Base-by-base conservation (phyloP, 1,140 invertebrate genomes). In the Brachystomella parvula region DNA sequence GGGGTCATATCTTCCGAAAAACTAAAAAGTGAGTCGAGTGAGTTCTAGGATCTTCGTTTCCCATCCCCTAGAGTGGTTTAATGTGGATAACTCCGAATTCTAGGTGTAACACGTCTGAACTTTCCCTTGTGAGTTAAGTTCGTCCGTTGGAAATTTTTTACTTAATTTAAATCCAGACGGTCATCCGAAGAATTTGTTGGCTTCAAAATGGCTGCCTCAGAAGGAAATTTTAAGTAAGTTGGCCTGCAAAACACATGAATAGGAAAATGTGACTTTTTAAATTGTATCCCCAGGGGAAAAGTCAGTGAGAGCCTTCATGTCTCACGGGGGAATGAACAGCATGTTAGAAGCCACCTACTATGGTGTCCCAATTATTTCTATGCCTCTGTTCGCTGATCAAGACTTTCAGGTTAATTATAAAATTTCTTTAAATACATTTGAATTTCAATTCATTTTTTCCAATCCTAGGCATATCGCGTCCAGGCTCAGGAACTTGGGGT, bases 271-370 rank as follows among this genome's bases (percentile, higher is more conserved):
- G 31, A 32, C 49, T 62, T 32, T n/a, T 17, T 39, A 2, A 61
- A 28, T 53, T 17, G 28, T 61, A 47, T n/a, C n/a, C n/a, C n/a
- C 30, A 71, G 70, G 30, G n/a, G 78, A 81, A 66, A 65, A 70
- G 6, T 72, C 75, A 57, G 28, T 73, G 12, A 57, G 71, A 65
- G 65, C 76, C 9, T 80, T 80, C 61, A 73, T 80, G 15, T 75
- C 76, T 26, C 79, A 80, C 62, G 78, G 78, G 61, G 79, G 79
- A 9, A 73, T 74, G 30, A 76, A 77, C 28, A 77, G 79, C 30
- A 65, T 75, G 19, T 73, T 65, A 32, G 79, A 80, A 68, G 76
- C 75, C 6, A 70, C 76, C 6, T 76, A 74, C 63, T 72, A 76
- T 61, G 77, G 75, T 9, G 75, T 78, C 3, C 78, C 79, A 3